These are phyloP conservation scores for Sipha flava DNA, from an alignment of 1,140 invertebrate genomes.

Conservation along the genomic window DNA sequence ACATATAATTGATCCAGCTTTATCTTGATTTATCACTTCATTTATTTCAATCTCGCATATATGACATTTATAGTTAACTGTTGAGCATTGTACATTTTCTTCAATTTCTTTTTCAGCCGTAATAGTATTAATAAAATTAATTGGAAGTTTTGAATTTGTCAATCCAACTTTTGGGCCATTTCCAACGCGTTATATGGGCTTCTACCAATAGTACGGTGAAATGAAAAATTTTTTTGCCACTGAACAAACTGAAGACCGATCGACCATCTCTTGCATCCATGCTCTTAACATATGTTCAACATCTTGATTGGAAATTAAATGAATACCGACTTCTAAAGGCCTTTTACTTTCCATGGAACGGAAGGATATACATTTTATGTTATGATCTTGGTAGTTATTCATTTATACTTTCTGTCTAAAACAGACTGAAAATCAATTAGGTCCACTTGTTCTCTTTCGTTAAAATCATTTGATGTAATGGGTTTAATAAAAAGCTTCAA, in stretches of 20 bases:
- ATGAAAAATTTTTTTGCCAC: constrained; percentile 39
- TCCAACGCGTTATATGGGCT: constrained; percentile 39
- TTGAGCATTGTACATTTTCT: background rate
- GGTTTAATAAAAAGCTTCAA: too few relatives aligned
- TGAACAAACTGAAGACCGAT: constrained; percentile 41
- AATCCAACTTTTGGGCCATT: background rate
- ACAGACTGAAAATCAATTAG: too few relatives aligned
- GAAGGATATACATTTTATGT: too few relatives aligned
- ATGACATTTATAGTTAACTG: background rate
- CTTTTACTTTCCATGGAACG: too few relatives aligned
- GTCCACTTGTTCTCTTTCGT: too few relatives aligned
- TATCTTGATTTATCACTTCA: background rate
- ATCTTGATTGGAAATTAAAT: constrained; percentile 43
- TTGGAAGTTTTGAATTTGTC: background rate
- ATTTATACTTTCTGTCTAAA: too few relatives aligned
- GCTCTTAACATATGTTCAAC: constrained; percentile 42
- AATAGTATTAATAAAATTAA: background rate
- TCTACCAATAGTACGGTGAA: constrained; percentile 34
- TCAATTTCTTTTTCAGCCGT: background rate
- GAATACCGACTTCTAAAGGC: too few relatives aligned
- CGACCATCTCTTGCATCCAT: constrained; percentile 38
- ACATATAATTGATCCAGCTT: background rate
- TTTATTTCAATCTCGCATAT: background rate
- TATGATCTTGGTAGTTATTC: too few relatives aligned
- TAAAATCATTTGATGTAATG: too few relatives aligned